These are phyloP conservation scores for Ancistrus triradiatus DNA, from an alignment of 2,113 vertebrate genomes.

Conservation along the genomic window DNA sequence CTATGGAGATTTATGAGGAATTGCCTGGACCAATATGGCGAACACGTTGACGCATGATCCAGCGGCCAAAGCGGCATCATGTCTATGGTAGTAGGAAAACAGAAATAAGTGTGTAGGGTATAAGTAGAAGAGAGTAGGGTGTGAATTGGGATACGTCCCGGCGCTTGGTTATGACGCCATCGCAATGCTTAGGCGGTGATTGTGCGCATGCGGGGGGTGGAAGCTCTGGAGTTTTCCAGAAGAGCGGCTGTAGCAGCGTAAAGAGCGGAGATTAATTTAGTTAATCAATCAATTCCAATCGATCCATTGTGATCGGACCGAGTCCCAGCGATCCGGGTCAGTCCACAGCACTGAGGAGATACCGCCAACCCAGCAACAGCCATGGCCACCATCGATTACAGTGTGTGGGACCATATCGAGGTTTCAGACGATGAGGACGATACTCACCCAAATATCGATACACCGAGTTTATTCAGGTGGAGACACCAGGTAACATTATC, in stretches of 20 bases:
- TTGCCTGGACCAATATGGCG: no score
- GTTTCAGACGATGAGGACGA: constrained; percentile 90
- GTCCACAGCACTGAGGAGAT: not conserved
- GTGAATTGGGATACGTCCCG: not conserved
- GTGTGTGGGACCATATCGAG: constrained; percentile 88
- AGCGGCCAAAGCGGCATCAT: not conserved
- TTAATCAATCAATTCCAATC: no score
- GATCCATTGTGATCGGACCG: no score
- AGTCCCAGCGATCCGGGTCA: not conserved
- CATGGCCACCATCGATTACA: constrained; percentile 83
- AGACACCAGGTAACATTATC: constrained; percentile 93
- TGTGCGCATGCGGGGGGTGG: not conserved
- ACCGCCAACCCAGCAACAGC: not conserved
- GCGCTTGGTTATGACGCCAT: not conserved
- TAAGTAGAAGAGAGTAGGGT: not conserved
- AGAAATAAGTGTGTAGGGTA: not conserved
- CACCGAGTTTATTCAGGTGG: constrained; percentile 84
- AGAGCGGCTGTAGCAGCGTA: not conserved
- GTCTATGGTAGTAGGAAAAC: no score
- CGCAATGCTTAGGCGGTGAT: not conserved
- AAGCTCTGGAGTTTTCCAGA: constrained; percentile 40
- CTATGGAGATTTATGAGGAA: no score
- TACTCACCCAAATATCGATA: constrained; percentile 85
- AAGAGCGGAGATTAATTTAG: no score
- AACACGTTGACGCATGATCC: no score